Evolutionary conservation across 2,113 vertebrate species (phyloP), one percentile per base, ranked within the genome.

Genomic region (Rhadina sibilatrix): DNA sequence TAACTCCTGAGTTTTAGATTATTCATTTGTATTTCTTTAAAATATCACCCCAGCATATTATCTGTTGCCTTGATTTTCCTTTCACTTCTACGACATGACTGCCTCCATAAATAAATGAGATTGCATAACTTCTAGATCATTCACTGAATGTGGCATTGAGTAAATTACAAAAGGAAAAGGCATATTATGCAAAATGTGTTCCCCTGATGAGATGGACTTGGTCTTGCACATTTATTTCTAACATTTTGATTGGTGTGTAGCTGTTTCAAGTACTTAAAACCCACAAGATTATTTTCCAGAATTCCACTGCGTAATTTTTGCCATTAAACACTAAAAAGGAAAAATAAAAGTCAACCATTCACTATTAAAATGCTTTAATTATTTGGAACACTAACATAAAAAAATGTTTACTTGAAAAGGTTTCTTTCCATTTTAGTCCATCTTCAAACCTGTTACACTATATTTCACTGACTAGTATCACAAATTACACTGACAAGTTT

Each of bases 361-460:
- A 93, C 91, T 96, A 96, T 96, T 96, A 96, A 97, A 97, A 92
- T 42, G 90, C 94, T 65, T 95, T 94, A 97, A 97, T 97, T 93
- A 94, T 95, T 95, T 96, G 96, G 94, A 97, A 95, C 89, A 86
- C 61, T 94, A 97, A 97, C 87, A 97, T 94, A 69, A 37, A 92
- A 94, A 94, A 97, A 96, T 81, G 81, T 97, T 97, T 97, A 97
- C 97, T 97, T 96, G 93, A 97, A 97, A 97, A 95, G 66, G 49
- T 82, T 98, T 94, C 53, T 94, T 97, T 98, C 94, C 90, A 95
- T 94, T 97, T 96, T 80, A 90, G 87, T 96, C 82, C 84, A 83
- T 93, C 44, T 91, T 94, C 91, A 96, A 91, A 97, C 79, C 59
- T 69, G 72, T 84, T 84, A 87, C 35, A 92, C 82, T 94, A 90